A percentile compares a stretch with the other conserved stretches of the same genome.
phyloP scores from a whole-genome alignment of 30 jellyfish, hydroid and myxozoan genomes.

The Chrysaora quinquecirrha region DNA sequence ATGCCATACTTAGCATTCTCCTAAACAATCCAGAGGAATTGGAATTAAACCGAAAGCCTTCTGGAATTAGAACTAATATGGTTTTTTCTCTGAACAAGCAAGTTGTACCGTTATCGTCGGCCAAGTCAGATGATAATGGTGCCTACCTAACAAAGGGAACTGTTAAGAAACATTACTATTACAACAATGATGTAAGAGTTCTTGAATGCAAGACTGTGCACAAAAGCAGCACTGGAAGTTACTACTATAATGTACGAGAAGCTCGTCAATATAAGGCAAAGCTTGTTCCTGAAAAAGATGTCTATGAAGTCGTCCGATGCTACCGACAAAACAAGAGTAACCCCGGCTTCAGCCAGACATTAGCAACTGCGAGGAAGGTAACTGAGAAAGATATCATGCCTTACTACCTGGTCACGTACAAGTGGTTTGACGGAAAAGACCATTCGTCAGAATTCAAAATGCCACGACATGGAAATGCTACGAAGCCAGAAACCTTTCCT shows the following conservation, averaged over 20 bases:
- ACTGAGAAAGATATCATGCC: neutral
- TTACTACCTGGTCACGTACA: neutral
- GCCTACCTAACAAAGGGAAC: neutral
- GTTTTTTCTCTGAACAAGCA: neutral
- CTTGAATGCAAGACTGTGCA: neutral
- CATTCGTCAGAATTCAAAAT: neutral
- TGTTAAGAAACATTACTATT: neutral
- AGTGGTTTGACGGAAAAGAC: neutral
- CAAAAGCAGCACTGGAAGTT: neutral
- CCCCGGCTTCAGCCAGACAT: neutral
- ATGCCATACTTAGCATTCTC: neutral
- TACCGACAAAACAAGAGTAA: neutral
- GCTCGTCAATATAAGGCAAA: neutral
- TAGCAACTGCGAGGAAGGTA: neutral
- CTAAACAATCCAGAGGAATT: too few species aligned
- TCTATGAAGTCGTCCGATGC: neutral
- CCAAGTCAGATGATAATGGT: neutral
- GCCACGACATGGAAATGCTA: neutral
- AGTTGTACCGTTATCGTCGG: neutral
- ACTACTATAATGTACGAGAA: neutral
- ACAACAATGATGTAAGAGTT: neutral
- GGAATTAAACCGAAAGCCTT: neutral
- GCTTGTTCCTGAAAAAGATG: neutral
- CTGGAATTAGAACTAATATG: neutral
- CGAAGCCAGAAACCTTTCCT: neutral